Evolutionary conservation across 2,888 invertebrate species (phyloP), one percentile per base, ranked within the genome.

Genomic region (Leucophenga montana): DNA sequence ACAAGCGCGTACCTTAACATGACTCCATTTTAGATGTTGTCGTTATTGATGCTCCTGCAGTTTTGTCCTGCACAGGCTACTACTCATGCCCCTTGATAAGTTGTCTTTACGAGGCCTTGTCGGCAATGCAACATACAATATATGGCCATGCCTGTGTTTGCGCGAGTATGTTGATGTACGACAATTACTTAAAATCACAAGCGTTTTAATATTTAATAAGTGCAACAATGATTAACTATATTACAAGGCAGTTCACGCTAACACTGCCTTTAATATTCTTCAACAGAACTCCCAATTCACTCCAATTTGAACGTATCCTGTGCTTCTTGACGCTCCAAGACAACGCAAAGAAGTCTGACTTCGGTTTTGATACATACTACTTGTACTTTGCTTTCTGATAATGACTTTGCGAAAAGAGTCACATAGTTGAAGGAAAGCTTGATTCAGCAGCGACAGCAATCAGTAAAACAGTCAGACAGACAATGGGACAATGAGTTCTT

Each of bases 151-250:
- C 62, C 56, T 71, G 68, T 50, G 33, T 68, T n/a, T n/a, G n/a
- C n/a, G n/a, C 8, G 33, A 71, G 57, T 67, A 54, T 70, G 33
- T 66, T 59, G 16, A 6, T 64, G 20, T 33, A 9, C 22, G 66
- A 68, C 78, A 78, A 77, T 79, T 77, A 78, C 77, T 77, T 77
- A 71, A 71, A 75, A 70, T 74, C 67, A 20, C 18, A 71, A 67
- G 69, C 71, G 67, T 67, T 62, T 77, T 70, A 78, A 78, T 78
- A 78, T 77, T 78, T 78, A 57, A 78, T 77, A 66, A 72, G 57
- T 71, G 66, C 69, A 70, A 72, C 62, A 71, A 72, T 74, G 70
- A 77, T 75, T 75, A 70, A 71, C 66, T 33, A 33, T 46, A 69
- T 53, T 13, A 22, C 27, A 33, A 14, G 9, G n/a, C n/a, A n/a